Evolutionary conservation across 2,888 invertebrate species (phyloP), one percentile per base, ranked within the genome.

Genomic region (Pomacea canaliculata): DNA sequence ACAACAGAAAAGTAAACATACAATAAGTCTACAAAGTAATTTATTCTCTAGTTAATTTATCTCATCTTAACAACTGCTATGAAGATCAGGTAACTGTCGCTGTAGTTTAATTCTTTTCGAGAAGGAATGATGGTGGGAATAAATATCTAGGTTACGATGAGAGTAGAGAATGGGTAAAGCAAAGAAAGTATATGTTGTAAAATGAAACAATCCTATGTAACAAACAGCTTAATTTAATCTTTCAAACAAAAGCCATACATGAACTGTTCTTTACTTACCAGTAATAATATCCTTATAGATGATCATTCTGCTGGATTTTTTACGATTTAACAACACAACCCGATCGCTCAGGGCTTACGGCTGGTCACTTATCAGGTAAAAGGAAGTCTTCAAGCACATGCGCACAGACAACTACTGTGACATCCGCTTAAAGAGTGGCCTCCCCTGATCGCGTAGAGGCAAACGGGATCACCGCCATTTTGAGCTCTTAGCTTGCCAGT

Each of bases 401-500:
- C 75, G 63, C 62, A 46, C 1, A 0, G 18, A 69, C 56, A 46
- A 76, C 19, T 65, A 65, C 63, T 67, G 19, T 70, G 7, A 49
- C n/a, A 49, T 16, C n/a, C n/a, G 56, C 46, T 13, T 46, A n/a
- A 46, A 70, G 78, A 78, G 80, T 80, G 51, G 49, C 62, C 68
- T 73, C 77, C 73, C 78, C 63, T 80, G 27, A 69, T 76, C 76
- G 67, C 79, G 71, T 16, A 63, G 65, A 65, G 19, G 37, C 69
- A 76, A 74, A 74, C 76, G 75, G 78, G 75, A 68, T 62, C 67
- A 68, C 76, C 77, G 77, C 79, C 76, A 79, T 77, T 78, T 79
- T 80, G 76, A 56, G 56, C 62, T 62, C 67, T 71, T 56, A 68
- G 56, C 73, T 70, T 63, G 65, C 67, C 46, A 60, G 69, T 70